Base-by-base conservation (phyloP, 2,888 invertebrate species). In the Drosophila paramelanica region DNA sequence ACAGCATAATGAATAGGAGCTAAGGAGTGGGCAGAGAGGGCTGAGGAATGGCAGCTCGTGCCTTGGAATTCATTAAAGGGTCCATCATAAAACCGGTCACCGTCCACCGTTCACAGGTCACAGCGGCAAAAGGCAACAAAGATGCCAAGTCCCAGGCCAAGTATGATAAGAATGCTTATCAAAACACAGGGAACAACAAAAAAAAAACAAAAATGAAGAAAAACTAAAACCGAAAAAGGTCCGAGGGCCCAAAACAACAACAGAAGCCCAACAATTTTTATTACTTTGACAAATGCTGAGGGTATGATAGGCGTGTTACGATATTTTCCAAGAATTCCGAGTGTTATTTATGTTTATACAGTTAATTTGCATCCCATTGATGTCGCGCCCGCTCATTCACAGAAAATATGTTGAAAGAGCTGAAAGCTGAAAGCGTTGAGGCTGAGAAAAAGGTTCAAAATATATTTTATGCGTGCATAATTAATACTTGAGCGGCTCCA, bases 261-360 rank as follows among this genome's bases (percentile, higher is more conserved):
- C 81, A 76, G 85, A 69, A 84, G 83, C 83, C 79, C 77, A 83
- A 68, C 67, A 74, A 82, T 81, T 81, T 86, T 86, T 81, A 84
- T 84, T 83, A 66, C 84, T 78, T 85, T 85, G 84, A 83, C 83
- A 83, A 83, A 83, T 82, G 79, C 64, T 23, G 39, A 38, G 41
- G 43, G 42, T 38, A 45, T 55, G 10, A 41, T 20, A 23, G n/a
- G n/a, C 39, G 39, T 11, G 57, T 31, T 10, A 49, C 39, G 27
- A 69, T 67, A 71, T 77, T 77, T 83, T 73, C 79, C 59, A 58
- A 70, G 81, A 83, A 84, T 81, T 84, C 81, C 71, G 64, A 83
- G 85, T 83, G 79, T 87, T 86, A 85, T 85, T 86, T 85, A 83
- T 85, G 87, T 87, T 85, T 83, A 73, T 82, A 82, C 84, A 85